Evolutionary conservation across 2,797 vertebrate species (phyloP).

Genomic region (Phrynocephalus vlangalii): DNA sequence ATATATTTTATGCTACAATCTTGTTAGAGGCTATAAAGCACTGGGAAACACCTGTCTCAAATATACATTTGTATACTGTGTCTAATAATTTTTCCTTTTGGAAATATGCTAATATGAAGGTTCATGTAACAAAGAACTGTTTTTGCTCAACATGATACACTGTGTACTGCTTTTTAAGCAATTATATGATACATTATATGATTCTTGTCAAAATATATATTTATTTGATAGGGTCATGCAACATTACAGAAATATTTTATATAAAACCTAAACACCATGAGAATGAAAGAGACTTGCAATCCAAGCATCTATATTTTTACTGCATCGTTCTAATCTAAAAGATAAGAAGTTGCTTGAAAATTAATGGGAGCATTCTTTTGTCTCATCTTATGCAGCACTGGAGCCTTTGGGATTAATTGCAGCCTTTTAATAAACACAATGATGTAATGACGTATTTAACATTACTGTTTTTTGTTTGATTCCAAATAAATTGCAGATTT

Average conservation of each 20-base stretch:
- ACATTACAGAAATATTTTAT: background rate
- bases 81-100: background rate
- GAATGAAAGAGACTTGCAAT: slow-evolving; percentile 11
- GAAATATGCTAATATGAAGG: background rate
- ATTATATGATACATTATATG: background rate
- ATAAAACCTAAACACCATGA: slow-evolving; percentile 18
- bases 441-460: slow-evolving; percentile 82
- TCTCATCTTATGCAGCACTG: slow-evolving; percentile 73
- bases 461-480: slow-evolving; percentile 81
- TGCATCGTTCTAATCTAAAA: slow-evolving; percentile 25
- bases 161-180: background rate
- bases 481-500: slow-evolving; percentile 89
- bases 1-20: background rate
- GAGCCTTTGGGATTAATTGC: slow-evolving; percentile 81
- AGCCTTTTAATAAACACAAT: slow-evolving; percentile 83
- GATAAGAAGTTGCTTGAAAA: slow-evolving; percentile 66
- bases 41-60: background rate
- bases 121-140: background rate
- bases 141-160: too few relatives aligned
- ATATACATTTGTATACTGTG: background rate
- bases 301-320: background rate
- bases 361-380: slow-evolving; percentile 72
- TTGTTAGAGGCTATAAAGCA: background rate
- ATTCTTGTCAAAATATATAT: background rate
- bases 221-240: background rate